These are phyloP conservation scores for Metaphire vulgaris DNA, from an alignment of 1,140 invertebrate species.

Conservation along the genomic window DNA sequence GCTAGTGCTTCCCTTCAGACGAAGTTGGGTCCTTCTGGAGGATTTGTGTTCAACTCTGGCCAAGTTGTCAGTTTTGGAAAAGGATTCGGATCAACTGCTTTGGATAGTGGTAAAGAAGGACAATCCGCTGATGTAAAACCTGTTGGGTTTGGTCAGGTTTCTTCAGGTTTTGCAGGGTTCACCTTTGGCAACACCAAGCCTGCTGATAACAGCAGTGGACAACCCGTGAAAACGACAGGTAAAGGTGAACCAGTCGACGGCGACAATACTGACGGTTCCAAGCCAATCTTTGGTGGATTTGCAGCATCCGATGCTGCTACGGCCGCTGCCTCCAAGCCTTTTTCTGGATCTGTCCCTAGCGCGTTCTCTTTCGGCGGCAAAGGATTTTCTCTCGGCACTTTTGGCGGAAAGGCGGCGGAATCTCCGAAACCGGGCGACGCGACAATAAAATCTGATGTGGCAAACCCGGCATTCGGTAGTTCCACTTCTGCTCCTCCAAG, in stretches of 20 bases:
- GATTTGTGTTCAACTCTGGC: conserved; percentile 15
- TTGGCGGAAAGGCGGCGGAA: background rate
- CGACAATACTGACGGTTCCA: background rate
- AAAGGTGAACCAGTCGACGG: too few species aligned
- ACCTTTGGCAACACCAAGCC: conserved; percentile 11
- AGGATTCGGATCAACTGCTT: conserved; percentile 1
- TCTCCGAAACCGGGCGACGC: background rate
- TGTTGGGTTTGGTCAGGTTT: background rate
- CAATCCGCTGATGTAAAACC: background rate
- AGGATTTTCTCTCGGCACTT: conserved; percentile 32
- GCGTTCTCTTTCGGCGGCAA: too few species aligned
- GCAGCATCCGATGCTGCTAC: too few species aligned
- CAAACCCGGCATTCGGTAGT: background rate
- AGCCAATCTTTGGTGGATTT: too few species aligned
- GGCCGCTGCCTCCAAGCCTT: too few species aligned
- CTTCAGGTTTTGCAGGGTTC: conserved; percentile 14
- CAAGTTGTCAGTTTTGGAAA: background rate
- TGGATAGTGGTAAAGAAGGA: background rate
- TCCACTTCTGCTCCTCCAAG: background rate
- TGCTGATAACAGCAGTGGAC: conserved; percentile 20
- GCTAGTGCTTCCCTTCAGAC: background rate
- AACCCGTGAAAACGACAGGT: too few species aligned
- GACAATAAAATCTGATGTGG: background rate
- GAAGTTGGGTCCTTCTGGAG: conserved; percentile 13
- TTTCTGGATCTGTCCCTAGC: too few species aligned